Percentiles rank a stretch among this genome's conserved stretches.
phyloP scores from a whole-genome alignment of 2,797 vertebrate species.

The Lepus oiostolus region DNA sequence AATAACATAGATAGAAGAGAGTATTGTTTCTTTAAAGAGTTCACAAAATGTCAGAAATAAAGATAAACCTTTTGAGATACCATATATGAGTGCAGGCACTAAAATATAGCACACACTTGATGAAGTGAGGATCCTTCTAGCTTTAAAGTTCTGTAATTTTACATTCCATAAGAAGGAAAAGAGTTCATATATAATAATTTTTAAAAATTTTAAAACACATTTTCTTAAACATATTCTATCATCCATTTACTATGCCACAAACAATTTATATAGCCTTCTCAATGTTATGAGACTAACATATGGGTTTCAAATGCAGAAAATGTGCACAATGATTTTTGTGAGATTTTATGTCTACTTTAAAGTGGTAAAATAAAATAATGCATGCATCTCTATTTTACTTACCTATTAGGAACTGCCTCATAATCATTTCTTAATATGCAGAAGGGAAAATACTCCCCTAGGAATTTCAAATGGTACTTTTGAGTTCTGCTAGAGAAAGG shows the following conservation, averaged over 20 bases:
- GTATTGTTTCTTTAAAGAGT: background rate
- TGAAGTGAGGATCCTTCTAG: constrained; percentile 18
- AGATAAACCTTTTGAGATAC: constrained; percentile 21
- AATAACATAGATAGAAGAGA: background rate
- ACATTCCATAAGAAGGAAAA: background rate
- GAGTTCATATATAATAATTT: constrained; percentile 48
- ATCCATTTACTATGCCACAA: constrained; percentile 64
- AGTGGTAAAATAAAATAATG: constrained; percentile 62
- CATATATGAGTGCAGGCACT: constrained; percentile 5
- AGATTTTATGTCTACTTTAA: constrained; percentile 62
- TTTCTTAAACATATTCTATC: constrained; percentile 61
- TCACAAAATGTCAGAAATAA: constrained; percentile 42
- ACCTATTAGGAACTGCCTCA: constrained; percentile 17
- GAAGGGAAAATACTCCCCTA: background rate
- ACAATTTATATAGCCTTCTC: constrained; percentile 65
- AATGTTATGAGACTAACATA: constrained; percentile 63
- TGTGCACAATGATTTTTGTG: constrained; percentile 55
- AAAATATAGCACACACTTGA: constrained; percentile 45
- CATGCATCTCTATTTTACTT: constrained; percentile 29
- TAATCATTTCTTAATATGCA: constrained; percentile 13
- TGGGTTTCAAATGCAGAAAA: constrained; percentile 63
- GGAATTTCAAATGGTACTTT: background rate
- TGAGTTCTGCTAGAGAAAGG: background rate
- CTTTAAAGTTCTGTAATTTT: constrained; percentile 67
- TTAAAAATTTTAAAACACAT: constrained; percentile 71